Evolutionary conservation across 2,797 vertebrate species (phyloP), one percentile per base, ranked within the genome.

Genomic region (Limosa lapponica): DNA sequence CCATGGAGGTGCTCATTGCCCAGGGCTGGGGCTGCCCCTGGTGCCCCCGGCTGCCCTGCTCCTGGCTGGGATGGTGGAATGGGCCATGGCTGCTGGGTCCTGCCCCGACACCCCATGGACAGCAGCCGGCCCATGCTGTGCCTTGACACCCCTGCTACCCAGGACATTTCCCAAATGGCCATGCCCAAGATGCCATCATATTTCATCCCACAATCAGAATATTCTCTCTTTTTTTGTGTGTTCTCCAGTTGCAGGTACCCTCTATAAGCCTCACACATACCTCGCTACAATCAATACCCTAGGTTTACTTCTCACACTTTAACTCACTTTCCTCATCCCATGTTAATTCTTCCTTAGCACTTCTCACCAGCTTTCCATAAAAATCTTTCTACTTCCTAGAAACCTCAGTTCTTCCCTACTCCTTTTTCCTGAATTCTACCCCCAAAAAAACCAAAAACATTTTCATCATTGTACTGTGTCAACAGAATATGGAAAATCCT

Each of bases 41-140:
- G 4, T 61, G 28, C 14, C 4, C 19, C 34, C 3, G 0, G 44
- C 52, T 71, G 23, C 73, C 41, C 30, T 28, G 54, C 34, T 91
- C 16, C 37, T 32, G 23, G 37, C 7, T 30, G 16, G 46, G 8
- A 1, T 61, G 22, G 28, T 58, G 39, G 25, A 49, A 39, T 5
- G 9, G 43, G 27, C 2, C 6, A 13, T 65, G 75, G 30, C 18
- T 71, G 36, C 14, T 0, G 0, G 25, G 4, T 25, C 28, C 37
- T 81, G 43, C 8, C 39, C 36, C 6, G 8, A 16, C 18, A 51
- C 16, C 24, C 36, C 27, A 12, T 4, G 23, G 28, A 24, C 23
- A 64, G 23, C 49, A 70, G 52, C 41, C 0, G 0, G 41, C 36
- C 22, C 41, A 28, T 13, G 2, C n/a, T 11, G 27, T 57, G n/a